Base-by-base conservation (phyloP, 2,113 vertebrate genomes). In the Cottus gobio region DNA sequence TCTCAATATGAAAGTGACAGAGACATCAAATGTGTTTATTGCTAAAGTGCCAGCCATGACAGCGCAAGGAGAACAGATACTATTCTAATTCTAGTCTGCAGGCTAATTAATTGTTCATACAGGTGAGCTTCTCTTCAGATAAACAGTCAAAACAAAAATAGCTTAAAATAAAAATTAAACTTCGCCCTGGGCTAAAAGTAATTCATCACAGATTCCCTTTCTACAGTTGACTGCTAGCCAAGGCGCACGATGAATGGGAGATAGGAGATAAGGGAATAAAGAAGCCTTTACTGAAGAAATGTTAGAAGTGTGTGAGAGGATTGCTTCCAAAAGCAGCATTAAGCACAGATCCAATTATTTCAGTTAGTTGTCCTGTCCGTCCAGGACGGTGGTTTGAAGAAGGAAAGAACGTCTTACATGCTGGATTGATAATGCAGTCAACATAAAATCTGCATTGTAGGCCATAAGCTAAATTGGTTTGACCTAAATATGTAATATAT, bases 91-190 rank as follows among this genome's bases (percentile, higher is more conserved):
- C 48, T 48, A 37, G 68, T 69, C 46, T 60, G 15, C 50, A 15
- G 9, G 54, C 18, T 87, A 79, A 82, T 80, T 50, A 57, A 24
- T 73, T 57, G 80, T 5, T 70, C 56, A 42, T 52, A 71, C 60
- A 79, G 54, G 61, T 10, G 56, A 80, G 54, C 61, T 46, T 44
- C 50, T 75, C 20, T 60, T 37, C 46, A 46, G 50, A 80, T 77
- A 48, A 78, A 77, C 52, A 66, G 71, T 31, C n/a, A 52, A 56
- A 71, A 81, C 16, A 52, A 39, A 84, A 77, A 77, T 0, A 36
- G 11, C 28, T 44, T 2, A 4, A 71, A 66, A 72, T 36, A 46
- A 62, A 52, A 86, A 57, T 65, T 20, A n/a, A 57, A 72, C 57
- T 58, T 54, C 68, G 86, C 64, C 31, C 0, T 0, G n/a, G 60